phyloP scores from a whole-genome alignment of 2,797 vertebrate genomes.

The Scyliorhinus canicula region DNA sequence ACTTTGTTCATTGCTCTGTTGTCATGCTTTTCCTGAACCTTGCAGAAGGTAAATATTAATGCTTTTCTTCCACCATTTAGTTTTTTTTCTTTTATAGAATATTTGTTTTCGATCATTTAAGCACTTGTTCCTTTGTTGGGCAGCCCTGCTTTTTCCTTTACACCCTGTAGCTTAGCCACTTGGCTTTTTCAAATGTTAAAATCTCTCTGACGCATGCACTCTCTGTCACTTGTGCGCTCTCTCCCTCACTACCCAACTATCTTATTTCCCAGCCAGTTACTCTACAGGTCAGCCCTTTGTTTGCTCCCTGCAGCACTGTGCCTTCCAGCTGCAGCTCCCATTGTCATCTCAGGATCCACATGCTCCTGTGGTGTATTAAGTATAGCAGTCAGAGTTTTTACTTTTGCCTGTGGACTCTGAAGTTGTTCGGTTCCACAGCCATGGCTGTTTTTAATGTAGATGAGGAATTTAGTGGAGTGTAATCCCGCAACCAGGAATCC shows the following conservation, averaged over 20 bases:
- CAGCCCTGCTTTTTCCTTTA: too few relatives aligned
- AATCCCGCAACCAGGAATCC: neutral
- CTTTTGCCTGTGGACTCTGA: neutral
- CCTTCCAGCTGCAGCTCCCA: neutral
- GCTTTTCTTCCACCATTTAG: neutral
- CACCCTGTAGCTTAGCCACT: too few relatives aligned
- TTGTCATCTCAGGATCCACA: too few relatives aligned
- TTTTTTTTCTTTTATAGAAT: neutral
- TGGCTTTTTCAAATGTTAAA: neutral
- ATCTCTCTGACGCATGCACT: neutral
- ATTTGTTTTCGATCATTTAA: neutral
- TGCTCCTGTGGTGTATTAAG: neutral
- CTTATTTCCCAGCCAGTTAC: neutral
- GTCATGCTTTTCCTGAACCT: neutral
- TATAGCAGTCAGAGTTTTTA: neutral
- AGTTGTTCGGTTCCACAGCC: neutral
- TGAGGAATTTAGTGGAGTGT: neutral
- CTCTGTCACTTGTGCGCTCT: neutral
- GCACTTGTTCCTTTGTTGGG: neutral
- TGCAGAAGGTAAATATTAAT: neutral
- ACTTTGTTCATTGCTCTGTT: neutral
- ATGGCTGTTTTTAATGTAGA: neutral
- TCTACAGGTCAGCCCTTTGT: neutral
- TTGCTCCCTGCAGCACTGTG: neutral
- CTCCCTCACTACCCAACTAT: neutral